These are phyloP conservation scores for Actenoides hombroni DNA, from an alignment of 2,113 vertebrate genomes.

Conservation along the genomic window DNA sequence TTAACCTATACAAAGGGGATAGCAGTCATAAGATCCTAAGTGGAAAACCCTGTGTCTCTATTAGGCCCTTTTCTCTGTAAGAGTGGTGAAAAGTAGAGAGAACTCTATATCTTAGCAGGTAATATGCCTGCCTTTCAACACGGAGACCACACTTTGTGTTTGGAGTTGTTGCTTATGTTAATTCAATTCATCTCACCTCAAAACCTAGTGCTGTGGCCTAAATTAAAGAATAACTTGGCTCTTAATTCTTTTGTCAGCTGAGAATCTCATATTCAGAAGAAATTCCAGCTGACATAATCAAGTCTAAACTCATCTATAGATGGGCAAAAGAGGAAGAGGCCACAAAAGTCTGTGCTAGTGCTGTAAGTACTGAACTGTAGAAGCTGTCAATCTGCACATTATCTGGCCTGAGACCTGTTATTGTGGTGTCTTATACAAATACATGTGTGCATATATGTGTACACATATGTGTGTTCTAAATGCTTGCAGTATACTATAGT, in stretches of 20 bases:
- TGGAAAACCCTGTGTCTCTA: background rate
- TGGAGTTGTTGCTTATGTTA: conserved; percentile 17
- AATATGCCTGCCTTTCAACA: conserved; percentile 41
- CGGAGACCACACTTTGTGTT: conserved; percentile 14
- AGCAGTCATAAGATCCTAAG: background rate
- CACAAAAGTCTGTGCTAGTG: background rate
- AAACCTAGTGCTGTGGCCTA: background rate
- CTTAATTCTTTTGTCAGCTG: background rate
- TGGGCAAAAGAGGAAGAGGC: background rate
- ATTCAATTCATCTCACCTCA: background rate
- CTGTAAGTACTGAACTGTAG: background rate
- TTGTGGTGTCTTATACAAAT: background rate
- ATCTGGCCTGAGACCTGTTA: background rate
- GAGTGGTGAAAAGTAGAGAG: background rate
- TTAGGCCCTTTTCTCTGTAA: background rate
- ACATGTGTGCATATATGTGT: background rate
- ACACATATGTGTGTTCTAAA: background rate
- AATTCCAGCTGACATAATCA: background rate
- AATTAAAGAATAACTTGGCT: background rate
- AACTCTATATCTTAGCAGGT: background rate
- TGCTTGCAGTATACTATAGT: background rate
- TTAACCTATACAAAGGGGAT: conserved; percentile 14
- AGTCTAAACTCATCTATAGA: background rate
- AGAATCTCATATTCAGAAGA: background rate
- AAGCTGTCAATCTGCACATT: background rate